Base-by-base conservation (phyloP, 2,113 vertebrate species). In the Melozone crissalis region DNA sequence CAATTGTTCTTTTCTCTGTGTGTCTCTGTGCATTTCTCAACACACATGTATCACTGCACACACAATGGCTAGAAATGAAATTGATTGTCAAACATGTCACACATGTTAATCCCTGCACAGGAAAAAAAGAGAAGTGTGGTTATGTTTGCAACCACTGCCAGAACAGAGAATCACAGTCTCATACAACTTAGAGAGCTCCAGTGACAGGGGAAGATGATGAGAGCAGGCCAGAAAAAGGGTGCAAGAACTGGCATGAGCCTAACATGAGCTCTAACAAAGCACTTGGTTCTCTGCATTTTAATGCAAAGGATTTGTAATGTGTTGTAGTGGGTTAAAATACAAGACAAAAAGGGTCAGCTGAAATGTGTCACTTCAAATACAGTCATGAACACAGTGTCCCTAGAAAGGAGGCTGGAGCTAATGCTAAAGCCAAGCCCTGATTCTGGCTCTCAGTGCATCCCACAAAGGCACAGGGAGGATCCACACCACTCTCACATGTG, bases 61-160 rank as follows among this genome's bases (percentile, higher is more conserved):
- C 21, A 22, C 15, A 43, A 35, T 11, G 20, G 27, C 62, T 27
- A 41, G 63, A 76, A 83, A 83, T 66, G 3, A 76, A 73, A 73
- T 4, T 0, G 13, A 31, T 12, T 90, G 58, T 33, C 58, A 68
- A 54, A 47, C 19, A 58, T 0, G 0, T 21, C 18, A 72, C 10
- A 16, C 4, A 1, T 27, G 44, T 80, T 82, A 78, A 65, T 68
- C 31, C 44, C 57, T 26, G 49, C 7, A 51, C 28, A n/a, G 52
- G 13, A 39, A 69, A 43, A 46, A 49, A 21, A 43, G 33, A 69
- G 20, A 91, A 79, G 35, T 12, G 26, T 5, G 13, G 43, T 71
- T 92, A 52, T 26, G 18, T 71, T 77, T 95, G 78, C 46, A 87
- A 65, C 39, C 41, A 65, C 51, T 31, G 31, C 61, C 65, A 87